These are phyloP conservation scores for Ia io DNA, from an alignment of 2,113 vertebrate species.

Conservation along the genomic window DNA sequence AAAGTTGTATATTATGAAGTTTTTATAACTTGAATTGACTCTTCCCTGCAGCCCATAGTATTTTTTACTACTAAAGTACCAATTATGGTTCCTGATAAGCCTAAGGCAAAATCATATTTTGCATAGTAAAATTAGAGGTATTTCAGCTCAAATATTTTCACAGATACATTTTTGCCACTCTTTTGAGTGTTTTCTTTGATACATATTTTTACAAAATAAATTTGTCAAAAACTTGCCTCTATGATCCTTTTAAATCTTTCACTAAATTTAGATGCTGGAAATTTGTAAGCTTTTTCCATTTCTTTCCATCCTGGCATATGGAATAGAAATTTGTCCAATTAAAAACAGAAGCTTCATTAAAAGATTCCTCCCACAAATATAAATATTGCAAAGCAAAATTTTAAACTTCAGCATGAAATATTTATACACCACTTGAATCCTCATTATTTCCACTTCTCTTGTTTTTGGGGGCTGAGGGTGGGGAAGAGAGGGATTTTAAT, in stretches of 20 bases:
- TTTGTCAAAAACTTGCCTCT: background rate
- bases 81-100: background rate
- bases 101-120: background rate
- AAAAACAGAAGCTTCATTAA: background rate
- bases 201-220: slow-evolving; percentile 1
- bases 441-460: background rate
- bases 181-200: background rate
- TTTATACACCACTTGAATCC: background rate
- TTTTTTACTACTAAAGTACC: background rate
- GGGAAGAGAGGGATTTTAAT: background rate
- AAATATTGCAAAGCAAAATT: background rate
- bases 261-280: background rate
- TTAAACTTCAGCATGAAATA: background rate
- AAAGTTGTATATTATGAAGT: background rate
- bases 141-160: background rate
- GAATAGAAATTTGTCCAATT: background rate
- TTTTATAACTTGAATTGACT: background rate
- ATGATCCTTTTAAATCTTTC: background rate
- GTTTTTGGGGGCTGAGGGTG: background rate
- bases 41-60: background rate
- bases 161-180: background rate
- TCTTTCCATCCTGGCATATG: background rate
- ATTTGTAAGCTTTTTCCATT: background rate
- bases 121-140: background rate
- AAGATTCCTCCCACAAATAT: background rate